A percentile compares a stretch with the other conserved stretches of the same genome.
These are phyloP conservation scores for Chamaetylas fuelleborni DNA, from an alignment of 2,113 vertebrate genomes.

Conservation along the genomic window DNA sequence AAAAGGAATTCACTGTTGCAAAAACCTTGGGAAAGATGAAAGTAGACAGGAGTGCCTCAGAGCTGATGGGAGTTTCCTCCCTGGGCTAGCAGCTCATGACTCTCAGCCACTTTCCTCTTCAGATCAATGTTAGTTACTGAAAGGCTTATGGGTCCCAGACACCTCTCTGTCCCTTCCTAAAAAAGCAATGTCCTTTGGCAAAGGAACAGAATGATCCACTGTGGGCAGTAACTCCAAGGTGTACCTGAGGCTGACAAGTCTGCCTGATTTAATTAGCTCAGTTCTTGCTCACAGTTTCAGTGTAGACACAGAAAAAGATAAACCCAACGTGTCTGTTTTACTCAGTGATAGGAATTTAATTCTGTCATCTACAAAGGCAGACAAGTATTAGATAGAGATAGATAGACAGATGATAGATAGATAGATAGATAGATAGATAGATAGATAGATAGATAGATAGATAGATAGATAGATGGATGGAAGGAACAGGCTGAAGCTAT, in stretches of 20 bases:
- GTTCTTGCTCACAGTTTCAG: conserved; percentile 46
- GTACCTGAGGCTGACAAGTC: neutral
- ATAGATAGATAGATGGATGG: neutral
- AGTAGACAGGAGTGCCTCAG: neutral
- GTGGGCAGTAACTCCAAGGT: neutral
- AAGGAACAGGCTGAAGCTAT: neutral
- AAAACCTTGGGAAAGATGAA: neutral
- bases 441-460: neutral
- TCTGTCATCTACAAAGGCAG: conserved; percentile 39
- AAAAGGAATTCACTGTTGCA: neutral
- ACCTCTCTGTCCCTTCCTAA: neutral
- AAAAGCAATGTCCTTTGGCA: neutral
- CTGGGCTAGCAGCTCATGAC: neutral
- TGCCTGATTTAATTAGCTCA: neutral
- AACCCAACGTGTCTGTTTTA: neutral
- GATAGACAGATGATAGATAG: neutral
- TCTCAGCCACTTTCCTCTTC: neutral
- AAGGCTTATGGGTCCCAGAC: neutral
- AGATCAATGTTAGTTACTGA: neutral
- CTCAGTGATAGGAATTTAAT: neutral
- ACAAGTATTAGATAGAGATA: neutral
- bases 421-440: neutral
- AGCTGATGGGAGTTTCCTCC: neutral
- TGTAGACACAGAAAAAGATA: conserved; percentile 37
- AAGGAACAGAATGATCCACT: neutral